These are phyloP conservation scores for Nemotelus nigrinus DNA, from an alignment of 2,888 invertebrate species.

Conservation along the genomic window DNA sequence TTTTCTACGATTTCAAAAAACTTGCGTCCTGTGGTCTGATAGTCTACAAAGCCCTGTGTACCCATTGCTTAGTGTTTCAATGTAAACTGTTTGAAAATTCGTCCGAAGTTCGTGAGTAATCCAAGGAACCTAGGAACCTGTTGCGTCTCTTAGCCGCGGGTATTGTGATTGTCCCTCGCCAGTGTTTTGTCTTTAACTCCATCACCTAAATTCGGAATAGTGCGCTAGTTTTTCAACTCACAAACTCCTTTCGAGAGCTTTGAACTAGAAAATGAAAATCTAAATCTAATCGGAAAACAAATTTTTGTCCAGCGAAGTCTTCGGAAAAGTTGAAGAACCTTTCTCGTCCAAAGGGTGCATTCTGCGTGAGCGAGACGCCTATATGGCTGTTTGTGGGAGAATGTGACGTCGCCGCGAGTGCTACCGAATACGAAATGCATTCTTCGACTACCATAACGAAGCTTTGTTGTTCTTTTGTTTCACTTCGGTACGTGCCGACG, in stretches of 20 bases:
- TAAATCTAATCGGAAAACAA: conserved; percentile 6
- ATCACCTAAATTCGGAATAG: no score
- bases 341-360: conserved; percentile 21
- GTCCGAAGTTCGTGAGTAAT: neutral
- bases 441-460: neutral
- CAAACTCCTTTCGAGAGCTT: neutral
- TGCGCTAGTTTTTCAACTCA: no score
- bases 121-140: neutral
- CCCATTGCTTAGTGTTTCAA: no score
- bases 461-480: conserved; percentile 39
- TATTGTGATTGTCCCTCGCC: neutral
- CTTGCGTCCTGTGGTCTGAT: neutral
- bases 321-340: neutral
- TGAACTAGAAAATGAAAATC: neutral
- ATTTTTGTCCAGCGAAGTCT: neutral
- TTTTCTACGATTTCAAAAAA: no score
- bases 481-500: neutral
- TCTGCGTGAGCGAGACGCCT: conserved; percentile 14
- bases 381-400: neutral
- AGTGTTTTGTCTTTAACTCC: neutral
- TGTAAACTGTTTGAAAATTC: neutral
- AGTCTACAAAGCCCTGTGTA: no score
- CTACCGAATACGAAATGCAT: conserved; percentile 18
- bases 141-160: no score
- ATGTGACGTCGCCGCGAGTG: neutral